A percentile compares a stretch with the other conserved stretches of the same genome.
Conservation (phyloP, 2,113 vertebrate genomes). For the Suricata suricatta region DNA sequence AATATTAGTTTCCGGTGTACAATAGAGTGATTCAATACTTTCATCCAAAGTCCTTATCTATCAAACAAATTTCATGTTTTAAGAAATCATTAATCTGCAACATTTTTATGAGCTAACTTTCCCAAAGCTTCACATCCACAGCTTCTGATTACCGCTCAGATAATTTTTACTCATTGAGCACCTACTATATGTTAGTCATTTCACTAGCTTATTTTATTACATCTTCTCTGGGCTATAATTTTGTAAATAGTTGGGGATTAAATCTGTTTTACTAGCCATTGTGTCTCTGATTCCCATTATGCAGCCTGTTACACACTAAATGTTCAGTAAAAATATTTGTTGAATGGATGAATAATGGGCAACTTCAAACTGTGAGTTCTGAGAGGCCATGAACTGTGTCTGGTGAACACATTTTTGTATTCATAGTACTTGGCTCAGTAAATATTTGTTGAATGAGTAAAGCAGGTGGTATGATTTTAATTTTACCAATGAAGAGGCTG, state of each 20-base stretch:
- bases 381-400: not conserved
- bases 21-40: not conserved
- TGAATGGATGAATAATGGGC: not conserved
- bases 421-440: not conserved
- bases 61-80: not conserved
- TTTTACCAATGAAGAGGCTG: not conserved
- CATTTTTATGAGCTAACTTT: not conserved
- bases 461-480: not conserved
- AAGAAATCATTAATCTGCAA: not conserved
- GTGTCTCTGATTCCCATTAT: not conserved
- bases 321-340: not conserved
- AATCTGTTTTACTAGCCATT: not conserved
- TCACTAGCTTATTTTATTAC: not conserved
- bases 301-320: not conserved
- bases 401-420: conserved; percentile 3
- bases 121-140: not conserved
- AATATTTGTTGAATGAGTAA: conserved; percentile 24
- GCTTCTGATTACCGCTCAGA: not conserved
- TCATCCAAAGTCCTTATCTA: not conserved
- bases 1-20: not conserved
- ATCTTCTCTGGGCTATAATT: not conserved
- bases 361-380: not conserved
- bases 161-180: not conserved
- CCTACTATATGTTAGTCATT: not conserved
- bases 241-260: not conserved